Percentiles rank a stretch among this genome's conserved stretches.
These are phyloP conservation scores for Neoitamus cyanurus DNA, from an alignment of 2,888 invertebrate genomes.

Conservation along the genomic window DNA sequence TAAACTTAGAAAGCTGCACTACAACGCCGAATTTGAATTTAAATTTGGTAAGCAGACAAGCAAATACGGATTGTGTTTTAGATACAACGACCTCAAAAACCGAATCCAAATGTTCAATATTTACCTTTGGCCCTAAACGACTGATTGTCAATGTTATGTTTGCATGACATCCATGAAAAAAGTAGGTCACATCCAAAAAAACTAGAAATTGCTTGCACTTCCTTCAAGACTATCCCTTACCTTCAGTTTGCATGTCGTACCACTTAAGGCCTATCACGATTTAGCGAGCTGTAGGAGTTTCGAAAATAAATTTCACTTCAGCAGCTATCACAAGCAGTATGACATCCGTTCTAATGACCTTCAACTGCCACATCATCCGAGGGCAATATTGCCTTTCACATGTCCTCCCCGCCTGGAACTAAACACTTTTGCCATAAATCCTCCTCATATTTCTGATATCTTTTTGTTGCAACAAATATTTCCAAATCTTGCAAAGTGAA, in stretches of 20 bases:
- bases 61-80: no score
- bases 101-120: no score
- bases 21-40: no score
- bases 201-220: background rate
- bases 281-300: background rate
- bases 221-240: background rate
- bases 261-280: background rate
- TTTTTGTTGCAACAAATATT: background rate
- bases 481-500: background rate
- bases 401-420: background rate
- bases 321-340: background rate
- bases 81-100: no score
- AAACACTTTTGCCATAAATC: background rate
- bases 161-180: background rate
- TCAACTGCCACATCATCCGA: background rate
- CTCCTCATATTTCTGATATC: background rate
- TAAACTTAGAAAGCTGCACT: no score
- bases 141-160: background rate
- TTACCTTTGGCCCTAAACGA: background rate
- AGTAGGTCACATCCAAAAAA: background rate
- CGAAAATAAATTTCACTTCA: background rate
- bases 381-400: background rate
- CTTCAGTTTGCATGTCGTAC: background rate
- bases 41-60: no score
- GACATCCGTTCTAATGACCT: background rate